Evolutionary conservation across 2,888 invertebrate species (phyloP), one percentile per base, ranked within the genome.

Genomic region (Tetramorium bicarinatum): DNA sequence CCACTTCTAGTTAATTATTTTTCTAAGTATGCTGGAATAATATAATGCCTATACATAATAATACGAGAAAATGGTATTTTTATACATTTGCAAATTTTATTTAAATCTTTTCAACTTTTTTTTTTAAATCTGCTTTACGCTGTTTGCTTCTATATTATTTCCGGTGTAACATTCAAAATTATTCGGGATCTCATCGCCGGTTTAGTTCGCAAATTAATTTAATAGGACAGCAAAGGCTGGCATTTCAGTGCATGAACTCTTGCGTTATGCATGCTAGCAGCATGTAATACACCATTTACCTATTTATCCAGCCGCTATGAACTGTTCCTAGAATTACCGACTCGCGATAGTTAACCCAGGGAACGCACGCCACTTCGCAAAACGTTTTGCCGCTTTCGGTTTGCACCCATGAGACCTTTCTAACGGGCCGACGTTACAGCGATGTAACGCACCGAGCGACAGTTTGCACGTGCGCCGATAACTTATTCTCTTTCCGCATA

Each of bases 401-500:
- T 44, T 25, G 44, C 25, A 13, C 59, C 38, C 71, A 21, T 38
- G 59, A 80, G 71, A 61, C 47, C 71, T 71, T 69, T 47, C 69
- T 4, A 47, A 21, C 47, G 59, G 3, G 34, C n/a, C 47, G 18
- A 71, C 38, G 59, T 47, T 47, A 34, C 59, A 25, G 62, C 21
- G 34, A 9, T 11, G 56, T 79, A 69, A 47, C 56, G 69, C 56
- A 79, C 21, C 21, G 76, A 52, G 13, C 76, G 69, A 3, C 11
- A 47, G 59, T 59, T 71, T 34, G 29, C 71, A 59, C 59, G 47
- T 74, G 38, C 52, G 72, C 11, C 76, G 74, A 81, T 87, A 77
- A 61, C 77, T 87, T 82, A 88, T 88, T 87, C 84, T 71, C 82
- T 81, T 84, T 87, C 82, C 74, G 82, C 85, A 88, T 88, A 88